Evolutionary conservation across 2,888 invertebrate genomes (phyloP).

Genomic region (Apamea crenata): DNA sequence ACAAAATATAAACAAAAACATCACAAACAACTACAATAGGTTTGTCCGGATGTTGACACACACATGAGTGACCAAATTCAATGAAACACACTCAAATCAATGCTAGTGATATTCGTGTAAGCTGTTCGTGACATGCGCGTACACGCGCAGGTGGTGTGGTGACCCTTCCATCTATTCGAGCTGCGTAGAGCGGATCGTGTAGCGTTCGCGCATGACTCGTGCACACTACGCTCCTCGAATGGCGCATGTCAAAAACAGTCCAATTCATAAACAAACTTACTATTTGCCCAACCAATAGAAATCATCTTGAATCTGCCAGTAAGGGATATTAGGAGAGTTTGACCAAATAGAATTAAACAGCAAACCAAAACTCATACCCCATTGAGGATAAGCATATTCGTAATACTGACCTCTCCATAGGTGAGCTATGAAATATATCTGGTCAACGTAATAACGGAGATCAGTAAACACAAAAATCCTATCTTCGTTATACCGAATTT

Average conservation of each 20-base stretch:
- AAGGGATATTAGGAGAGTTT: slow-evolving; percentile 53
- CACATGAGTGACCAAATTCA: background rate
- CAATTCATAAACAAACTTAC: background rate
- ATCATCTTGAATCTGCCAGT: slow-evolving; percentile 31
- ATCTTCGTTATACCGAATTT: slow-evolving; percentile 80
- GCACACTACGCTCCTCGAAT: background rate
- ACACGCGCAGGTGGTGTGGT: background rate
- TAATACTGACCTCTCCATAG: slow-evolving; percentile 74
- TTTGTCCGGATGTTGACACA: no score
- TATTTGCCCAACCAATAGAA: slow-evolving; percentile 63
- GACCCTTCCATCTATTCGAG: background rate
- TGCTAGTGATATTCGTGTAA: background rate
- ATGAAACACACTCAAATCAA: background rate
- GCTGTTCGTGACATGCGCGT: background rate
- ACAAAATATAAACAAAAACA: background rate
- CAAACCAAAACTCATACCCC: slow-evolving; percentile 51
- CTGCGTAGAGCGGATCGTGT: background rate
- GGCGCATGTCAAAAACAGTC: background rate
- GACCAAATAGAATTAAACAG: background rate
- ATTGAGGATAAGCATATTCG: slow-evolving; percentile 81
- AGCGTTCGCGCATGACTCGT: no score
- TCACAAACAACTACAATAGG: background rate
- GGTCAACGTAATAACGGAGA: slow-evolving; percentile 74
- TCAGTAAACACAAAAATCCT: slow-evolving; percentile 79
- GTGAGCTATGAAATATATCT: slow-evolving; percentile 63